These are phyloP conservation scores for Cataglyphis cursor DNA, from an alignment of 2,888 invertebrate species.

Conservation along the genomic window DNA sequence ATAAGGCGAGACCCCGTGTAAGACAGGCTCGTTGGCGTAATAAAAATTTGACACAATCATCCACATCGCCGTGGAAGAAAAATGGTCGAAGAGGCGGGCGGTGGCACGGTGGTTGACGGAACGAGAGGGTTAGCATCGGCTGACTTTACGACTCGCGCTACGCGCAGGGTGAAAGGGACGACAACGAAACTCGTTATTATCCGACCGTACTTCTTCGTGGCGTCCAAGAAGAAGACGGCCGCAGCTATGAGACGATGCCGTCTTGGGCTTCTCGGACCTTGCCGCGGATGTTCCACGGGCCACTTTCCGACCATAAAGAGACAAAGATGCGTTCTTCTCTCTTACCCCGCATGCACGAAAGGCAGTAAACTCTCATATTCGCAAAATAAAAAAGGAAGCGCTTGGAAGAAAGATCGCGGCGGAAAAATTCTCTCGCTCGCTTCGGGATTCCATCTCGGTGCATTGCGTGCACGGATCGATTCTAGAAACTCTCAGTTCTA, in stretches of 20 bases:
- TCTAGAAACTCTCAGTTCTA: not conserved
- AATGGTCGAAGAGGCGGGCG: slow-evolving; percentile 63
- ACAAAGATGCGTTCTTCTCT: slow-evolving; percentile 84
- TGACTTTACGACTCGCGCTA: slow-evolving; percentile 83
- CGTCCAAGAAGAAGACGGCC: slow-evolving; percentile 74
- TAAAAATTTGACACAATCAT: slow-evolving; percentile 84
- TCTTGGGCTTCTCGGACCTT: slow-evolving; percentile 32
- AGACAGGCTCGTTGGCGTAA: slow-evolving; percentile 76
- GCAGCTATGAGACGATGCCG: slow-evolving; percentile 44
- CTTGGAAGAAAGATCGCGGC: slow-evolving; percentile 27
- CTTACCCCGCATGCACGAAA: slow-evolving; percentile 73
- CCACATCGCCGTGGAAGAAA: slow-evolving; percentile 70
- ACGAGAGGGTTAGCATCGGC: slow-evolving; percentile 34
- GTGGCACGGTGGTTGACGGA: slow-evolving; percentile 6
- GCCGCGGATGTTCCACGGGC: slow-evolving; percentile 72
- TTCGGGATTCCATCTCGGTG: slow-evolving; percentile 3
- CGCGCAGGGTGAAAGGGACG: slow-evolving; percentile 83
- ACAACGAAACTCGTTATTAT: slow-evolving; percentile 86
- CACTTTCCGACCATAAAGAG: slow-evolving; percentile 86
- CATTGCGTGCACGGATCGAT: not conserved
- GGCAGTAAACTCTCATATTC: slow-evolving; percentile 85
- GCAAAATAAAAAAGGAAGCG: slow-evolving; percentile 75
- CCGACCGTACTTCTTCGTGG: slow-evolving; percentile 84
- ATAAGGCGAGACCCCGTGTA: slow-evolving; percentile 60
- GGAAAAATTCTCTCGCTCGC: slow-evolving; percentile 10